Conservation (phyloP, 2,797 vertebrate genomes). For the Chiroxiphia lanceolata region DNA sequence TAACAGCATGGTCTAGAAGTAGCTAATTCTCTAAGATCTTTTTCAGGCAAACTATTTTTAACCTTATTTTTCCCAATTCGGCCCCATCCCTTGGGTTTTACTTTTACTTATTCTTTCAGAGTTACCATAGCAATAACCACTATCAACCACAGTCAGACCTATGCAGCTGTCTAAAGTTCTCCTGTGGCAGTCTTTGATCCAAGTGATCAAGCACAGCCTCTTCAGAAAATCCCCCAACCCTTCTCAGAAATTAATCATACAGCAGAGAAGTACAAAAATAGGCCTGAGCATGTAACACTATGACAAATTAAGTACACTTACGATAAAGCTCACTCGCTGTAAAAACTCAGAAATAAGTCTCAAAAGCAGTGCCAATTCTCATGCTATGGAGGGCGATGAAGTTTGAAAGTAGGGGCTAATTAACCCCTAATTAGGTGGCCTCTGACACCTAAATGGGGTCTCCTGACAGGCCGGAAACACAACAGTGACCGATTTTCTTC, state of each 20-base stretch:
- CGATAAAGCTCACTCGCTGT: background rate
- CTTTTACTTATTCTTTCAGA: constrained; percentile 29
- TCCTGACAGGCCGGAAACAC: background rate
- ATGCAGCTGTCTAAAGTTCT: background rate
- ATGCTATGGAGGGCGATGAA: background rate
- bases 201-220: background rate
- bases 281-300: background rate
- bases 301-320: background rate
- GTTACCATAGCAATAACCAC: constrained; percentile 34
- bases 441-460: background rate
- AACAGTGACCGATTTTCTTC: background rate
- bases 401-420: background rate
- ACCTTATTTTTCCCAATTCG: background rate
- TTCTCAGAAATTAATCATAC: background rate
- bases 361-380: background rate
- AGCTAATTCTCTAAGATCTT: background rate
- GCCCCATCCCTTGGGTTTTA: background rate
- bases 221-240: background rate
- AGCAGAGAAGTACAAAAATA: background rate
- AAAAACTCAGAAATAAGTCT: background rate
- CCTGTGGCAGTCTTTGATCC: background rate
- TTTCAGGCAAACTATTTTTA: constrained; percentile 24
- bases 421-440: too few species aligned
- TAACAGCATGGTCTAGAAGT: constrained; percentile 3
- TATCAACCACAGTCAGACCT: background rate